Base-by-base conservation (phyloP, 2,888 invertebrate species). In the Antitype chi region DNA sequence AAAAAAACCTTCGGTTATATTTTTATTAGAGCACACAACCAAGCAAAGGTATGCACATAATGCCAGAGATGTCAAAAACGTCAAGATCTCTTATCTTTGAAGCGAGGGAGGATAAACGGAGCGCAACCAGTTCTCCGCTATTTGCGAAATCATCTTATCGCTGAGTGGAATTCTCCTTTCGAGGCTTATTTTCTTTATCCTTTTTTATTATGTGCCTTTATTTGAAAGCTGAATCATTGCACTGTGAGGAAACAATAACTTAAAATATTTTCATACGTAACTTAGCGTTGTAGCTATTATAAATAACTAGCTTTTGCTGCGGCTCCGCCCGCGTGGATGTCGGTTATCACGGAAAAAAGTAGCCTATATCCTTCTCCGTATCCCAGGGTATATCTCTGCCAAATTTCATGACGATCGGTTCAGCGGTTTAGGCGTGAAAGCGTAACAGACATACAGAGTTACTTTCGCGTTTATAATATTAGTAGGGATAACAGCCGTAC, bases 31-130 rank as follows among this genome's bases (percentile, higher is more conserved):
- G 62, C 69, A 81, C 57, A 53, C 57, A 66, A 53, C 57, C 70
- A 76, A 64, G 76, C 81, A 85, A 87, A 81, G 76, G 82, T 73
- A 84, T 81, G 82, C 72, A 73, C 80, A 86, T 81, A 85, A 85
- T 82, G 87, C 87, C 80, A 74, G 69, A 82, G 71, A 85, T 90
- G 89, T 91, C 90, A 92, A 91, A 91, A 91, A 85, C 81, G 71
- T 90, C 89, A 87, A 89, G 92, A 92, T 92, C 77, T 43, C 70
- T 83, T 89, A 92, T 92, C 93, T 82, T 76, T 68, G 86, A 87
- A 90, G 89, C 89, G 88, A 90, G 82, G 85, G 87, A 82, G 86
- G 77, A 80, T 85, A 91, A 91, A 82, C 90, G 90, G 91, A 91
- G 90, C 92, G 88, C 80, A 89, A 92, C 91, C 86, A 87, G 89